Evolutionary conservation across 2,797 vertebrate species (phyloP).

Genomic region (Siniperca scherzeri): DNA sequence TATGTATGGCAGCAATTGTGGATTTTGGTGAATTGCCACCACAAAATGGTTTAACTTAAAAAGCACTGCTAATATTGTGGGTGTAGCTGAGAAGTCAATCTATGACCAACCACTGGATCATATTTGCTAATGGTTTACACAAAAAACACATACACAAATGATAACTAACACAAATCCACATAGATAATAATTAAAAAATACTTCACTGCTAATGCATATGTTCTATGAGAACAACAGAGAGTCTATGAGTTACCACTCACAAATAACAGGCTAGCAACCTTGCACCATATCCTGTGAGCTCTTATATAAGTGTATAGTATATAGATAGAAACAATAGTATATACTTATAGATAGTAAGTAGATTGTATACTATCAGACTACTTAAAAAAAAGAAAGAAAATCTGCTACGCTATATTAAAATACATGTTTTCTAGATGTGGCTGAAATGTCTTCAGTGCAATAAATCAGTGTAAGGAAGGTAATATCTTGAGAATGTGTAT

Average conservation of each 20-base stretch:
- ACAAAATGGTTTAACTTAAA: not conserved
- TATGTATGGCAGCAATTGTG: not conserved
- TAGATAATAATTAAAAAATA: not conserved
- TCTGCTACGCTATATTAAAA: too few relatives aligned
- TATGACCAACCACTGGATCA: not conserved
- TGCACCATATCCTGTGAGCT: not conserved
- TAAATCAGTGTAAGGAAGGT: not conserved
- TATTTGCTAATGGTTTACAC: not conserved
- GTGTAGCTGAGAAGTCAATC: not conserved
- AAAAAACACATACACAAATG: not conserved
- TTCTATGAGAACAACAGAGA: not conserved
- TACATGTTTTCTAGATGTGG: too few relatives aligned
- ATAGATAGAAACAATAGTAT: not conserved
- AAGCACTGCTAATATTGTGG: not conserved
- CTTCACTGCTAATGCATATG: not conserved
- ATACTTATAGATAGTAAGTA: not conserved
- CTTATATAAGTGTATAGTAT: not conserved
- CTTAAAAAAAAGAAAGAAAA: not conserved
- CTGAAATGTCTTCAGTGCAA: not conserved
- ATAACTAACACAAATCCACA: not conserved
- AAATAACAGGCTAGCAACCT: slow-evolving; percentile 1
- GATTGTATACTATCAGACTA: not conserved
- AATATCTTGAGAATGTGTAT: not conserved
- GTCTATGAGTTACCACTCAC: not conserved
- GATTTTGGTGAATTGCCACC: not conserved